These are phyloP conservation scores for Pterocles burchelli DNA, from an alignment of 2,113 vertebrate species.

Conservation along the genomic window DNA sequence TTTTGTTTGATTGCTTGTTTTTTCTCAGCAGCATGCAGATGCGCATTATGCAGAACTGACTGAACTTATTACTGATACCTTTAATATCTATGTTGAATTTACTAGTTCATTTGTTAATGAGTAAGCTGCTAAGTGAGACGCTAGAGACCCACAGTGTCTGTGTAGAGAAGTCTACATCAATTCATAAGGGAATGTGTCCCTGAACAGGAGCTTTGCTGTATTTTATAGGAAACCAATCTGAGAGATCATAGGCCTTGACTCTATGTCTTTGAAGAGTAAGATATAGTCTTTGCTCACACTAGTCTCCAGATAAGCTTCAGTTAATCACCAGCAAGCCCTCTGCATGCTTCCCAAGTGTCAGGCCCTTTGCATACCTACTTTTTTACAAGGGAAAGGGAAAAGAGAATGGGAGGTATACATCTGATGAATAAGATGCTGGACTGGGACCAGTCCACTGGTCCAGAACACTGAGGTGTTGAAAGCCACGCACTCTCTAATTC, in stretches of 20 bases:
- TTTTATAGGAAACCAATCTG: background rate
- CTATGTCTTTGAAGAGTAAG: background rate
- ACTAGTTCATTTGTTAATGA: background rate
- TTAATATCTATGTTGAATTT: background rate
- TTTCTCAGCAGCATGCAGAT: background rate
- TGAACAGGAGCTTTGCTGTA: background rate
- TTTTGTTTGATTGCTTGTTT: background rate
- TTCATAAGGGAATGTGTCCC: accelerated
- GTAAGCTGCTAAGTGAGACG: background rate
- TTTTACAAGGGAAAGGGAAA: background rate
- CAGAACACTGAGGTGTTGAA: background rate
- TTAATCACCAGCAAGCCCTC: background rate
- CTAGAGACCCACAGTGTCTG: background rate
- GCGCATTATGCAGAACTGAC: background rate
- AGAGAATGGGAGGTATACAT: background rate
- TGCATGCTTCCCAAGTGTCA: background rate
- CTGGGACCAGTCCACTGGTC: no score
- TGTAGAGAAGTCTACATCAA: background rate
- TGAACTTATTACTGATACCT: background rate
- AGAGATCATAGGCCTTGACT: background rate
- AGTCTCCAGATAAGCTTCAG: background rate
- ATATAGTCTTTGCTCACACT: background rate
- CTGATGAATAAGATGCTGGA: background rate
- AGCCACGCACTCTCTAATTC: background rate
- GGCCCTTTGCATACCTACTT: background rate